Base-by-base conservation (phyloP, 2,113 vertebrate genomes). In the Entelurus aequoreus region DNA sequence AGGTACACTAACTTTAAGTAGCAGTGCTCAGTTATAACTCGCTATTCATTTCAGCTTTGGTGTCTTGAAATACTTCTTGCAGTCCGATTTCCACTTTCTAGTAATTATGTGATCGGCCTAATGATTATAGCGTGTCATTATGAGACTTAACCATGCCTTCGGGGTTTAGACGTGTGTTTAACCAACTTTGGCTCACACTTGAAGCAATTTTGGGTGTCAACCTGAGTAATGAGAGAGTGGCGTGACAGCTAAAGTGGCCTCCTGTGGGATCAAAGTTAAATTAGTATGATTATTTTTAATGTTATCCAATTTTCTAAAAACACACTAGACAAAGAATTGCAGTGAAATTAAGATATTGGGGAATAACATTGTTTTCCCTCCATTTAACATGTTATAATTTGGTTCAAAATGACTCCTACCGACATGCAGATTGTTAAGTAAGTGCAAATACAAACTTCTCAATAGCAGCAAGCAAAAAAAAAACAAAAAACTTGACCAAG, bases 71-170 rank as follows among this genome's bases (percentile, higher is more conserved):
- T 65, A 37, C 78, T 73, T 64, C 46, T 82, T 38, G 4, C 11
- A 76, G 82, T 58, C 40, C 56, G 6, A 76, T 80, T 79, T 85
- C 67, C 74, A 81, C 65, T 82, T 81, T 68, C 13, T 62, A 46
- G 63, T 74, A 61, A 74, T 48, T 54, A 44, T 55, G 60, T 63
- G 54, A 8, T n/a, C 9, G 36, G 56, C 72, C 61, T 8, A 4
- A 57, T 48, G 65, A 37, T 44, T 28, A 1, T 1, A 16, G 55
- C 66, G 62, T 66, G 65, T 71, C 72, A 65, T 66, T 54, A 64
- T 37, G 63, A 78, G 75, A 69, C 56, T 60, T 16, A 49, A 62
- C 66, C 48, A 60, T 71, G 63, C 71, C 58, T 47, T 42, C 38
- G 9, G 44, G 69, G 66, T 65, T 57, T 52, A 72, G 67, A 66